phyloP scores from a whole-genome alignment of 2,888 invertebrate genomes.

The Aleiodes leptofemur region DNA sequence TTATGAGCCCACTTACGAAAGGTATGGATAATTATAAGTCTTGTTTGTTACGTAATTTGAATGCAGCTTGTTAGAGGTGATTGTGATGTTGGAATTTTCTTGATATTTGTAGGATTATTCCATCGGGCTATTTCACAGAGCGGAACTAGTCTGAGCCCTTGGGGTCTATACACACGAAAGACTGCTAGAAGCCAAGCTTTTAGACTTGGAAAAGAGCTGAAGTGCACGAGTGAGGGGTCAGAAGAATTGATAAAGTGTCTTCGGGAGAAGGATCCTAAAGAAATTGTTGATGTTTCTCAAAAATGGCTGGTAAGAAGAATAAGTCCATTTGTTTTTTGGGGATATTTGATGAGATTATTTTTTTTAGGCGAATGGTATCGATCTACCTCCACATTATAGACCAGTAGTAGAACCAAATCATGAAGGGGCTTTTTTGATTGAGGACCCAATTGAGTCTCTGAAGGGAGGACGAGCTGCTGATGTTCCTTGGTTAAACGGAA shows the following conservation, averaged over 20 bases:
- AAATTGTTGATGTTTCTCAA: constrained; percentile 76
- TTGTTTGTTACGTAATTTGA: neutral
- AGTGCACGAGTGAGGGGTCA: constrained; percentile 78
- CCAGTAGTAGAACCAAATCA: constrained; percentile 85
- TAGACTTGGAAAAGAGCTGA: constrained; percentile 79
- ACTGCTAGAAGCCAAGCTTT: constrained; percentile 79
- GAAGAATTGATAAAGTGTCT: constrained; percentile 80
- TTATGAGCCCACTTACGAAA: constrained; percentile 79
- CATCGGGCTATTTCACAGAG: constrained; percentile 86
- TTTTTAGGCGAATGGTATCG: constrained; percentile 76
- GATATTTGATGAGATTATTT: neutral
- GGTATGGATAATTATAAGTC: constrained; percentile 70
- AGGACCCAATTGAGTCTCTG: constrained; percentile 78
- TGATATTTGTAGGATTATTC: constrained; percentile 78
- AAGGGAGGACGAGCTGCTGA: constrained; percentile 76
- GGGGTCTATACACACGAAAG: constrained; percentile 81
- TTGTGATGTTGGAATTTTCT: neutral
- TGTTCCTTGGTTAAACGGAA: constrained; percentile 85
- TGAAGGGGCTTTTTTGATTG: constrained; percentile 82
- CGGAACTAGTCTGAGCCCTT: constrained; percentile 82
- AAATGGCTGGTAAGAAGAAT: neutral
- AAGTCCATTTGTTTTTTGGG: neutral
- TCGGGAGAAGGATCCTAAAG: constrained; percentile 78
- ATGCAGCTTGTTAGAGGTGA: neutral
- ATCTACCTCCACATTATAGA: constrained; percentile 88